Conservation (phyloP, 2,888 invertebrate species). For the Stratiomys singularior region DNA sequence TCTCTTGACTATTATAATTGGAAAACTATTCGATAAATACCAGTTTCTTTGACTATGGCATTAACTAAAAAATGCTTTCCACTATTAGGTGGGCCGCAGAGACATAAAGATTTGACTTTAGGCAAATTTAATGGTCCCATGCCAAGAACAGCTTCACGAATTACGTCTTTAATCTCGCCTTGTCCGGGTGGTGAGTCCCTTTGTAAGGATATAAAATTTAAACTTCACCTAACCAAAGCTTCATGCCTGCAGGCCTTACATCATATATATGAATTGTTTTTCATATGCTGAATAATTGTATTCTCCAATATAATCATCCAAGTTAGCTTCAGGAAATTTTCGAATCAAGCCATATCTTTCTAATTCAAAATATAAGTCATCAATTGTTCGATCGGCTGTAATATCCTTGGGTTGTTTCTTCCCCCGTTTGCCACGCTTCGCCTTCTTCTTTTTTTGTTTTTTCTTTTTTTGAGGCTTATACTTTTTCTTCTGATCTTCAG, state of each 20-base stretch:
- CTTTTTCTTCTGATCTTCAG: slow-evolving; percentile 58
- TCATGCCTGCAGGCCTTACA: slow-evolving; percentile 39
- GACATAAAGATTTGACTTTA: slow-evolving; percentile 70
- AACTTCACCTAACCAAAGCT: not conserved
- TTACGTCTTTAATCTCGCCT: slow-evolving; percentile 69
- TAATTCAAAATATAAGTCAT: slow-evolving; percentile 76
- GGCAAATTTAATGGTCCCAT: slow-evolving; percentile 62
- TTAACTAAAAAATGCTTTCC: slow-evolving; percentile 77
- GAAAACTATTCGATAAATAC: slow-evolving; percentile 52
- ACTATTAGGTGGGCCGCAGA: slow-evolving; percentile 73
- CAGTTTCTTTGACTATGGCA: slow-evolving; percentile 75
- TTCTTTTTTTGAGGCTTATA: slow-evolving; percentile 57
- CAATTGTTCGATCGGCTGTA: slow-evolving; percentile 70
- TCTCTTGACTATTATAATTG: not conserved
- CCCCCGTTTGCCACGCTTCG: slow-evolving; percentile 60
- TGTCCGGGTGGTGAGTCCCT: slow-evolving; percentile 65
- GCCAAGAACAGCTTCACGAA: slow-evolving; percentile 67
- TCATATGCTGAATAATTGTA: slow-evolving; percentile 69
- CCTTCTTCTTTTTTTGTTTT: slow-evolving; percentile 54
- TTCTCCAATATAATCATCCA: slow-evolving; percentile 75
- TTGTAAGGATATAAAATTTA: not conserved
- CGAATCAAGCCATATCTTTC: slow-evolving; percentile 68
- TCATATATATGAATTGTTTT: slow-evolving; percentile 55
- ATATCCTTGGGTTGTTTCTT: slow-evolving; percentile 68
- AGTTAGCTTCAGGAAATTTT: slow-evolving; percentile 67